Percentiles rank a stretch among this genome's conserved stretches.
Conservation (phyloP, 2,888 invertebrate species). For the Nyleta sp. region DNA sequence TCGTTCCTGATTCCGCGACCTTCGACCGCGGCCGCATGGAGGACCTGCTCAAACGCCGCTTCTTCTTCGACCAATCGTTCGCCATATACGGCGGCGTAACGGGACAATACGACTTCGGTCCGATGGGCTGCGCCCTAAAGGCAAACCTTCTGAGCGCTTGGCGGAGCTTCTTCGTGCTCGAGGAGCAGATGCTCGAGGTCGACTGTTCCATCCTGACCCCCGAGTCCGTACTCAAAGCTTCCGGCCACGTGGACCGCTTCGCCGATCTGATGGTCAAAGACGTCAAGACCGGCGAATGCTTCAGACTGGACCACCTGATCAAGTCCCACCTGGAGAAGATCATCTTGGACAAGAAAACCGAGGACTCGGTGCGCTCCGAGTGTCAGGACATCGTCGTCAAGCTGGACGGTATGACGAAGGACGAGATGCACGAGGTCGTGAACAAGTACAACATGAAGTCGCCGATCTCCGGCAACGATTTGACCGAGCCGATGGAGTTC, state of each 20-base stretch:
- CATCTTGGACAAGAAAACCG: slow-evolving; percentile 91
- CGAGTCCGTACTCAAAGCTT: slow-evolving; percentile 96
- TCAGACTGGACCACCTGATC: slow-evolving; percentile 98
- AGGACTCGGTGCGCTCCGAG: slow-evolving; percentile 87
- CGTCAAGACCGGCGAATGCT: slow-evolving; percentile 97
- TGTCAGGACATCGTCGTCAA: slow-evolving; percentile 91
- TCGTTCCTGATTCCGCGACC: slow-evolving; percentile 87
- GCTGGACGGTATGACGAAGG: slow-evolving; percentile 95
- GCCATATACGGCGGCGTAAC: slow-evolving; percentile 99
- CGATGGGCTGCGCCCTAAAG: slow-evolving; percentile 99
- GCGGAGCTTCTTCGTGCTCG: slow-evolving; percentile 97
- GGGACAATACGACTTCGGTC: slow-evolving; percentile 99
- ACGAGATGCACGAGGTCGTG: slow-evolving; percentile 94
- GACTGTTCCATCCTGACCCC: slow-evolving; percentile 99
- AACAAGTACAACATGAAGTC: slow-evolving; percentile 96
- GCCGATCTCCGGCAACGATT: slow-evolving; percentile 96
- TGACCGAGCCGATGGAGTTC: slow-evolving; percentile 98
- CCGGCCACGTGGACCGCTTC: slow-evolving; percentile 97
- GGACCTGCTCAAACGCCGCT: slow-evolving; percentile 97
- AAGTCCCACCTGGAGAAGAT: slow-evolving; percentile 96
- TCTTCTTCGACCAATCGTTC: slow-evolving; percentile 99
- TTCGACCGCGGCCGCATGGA: slow-evolving; percentile 98
- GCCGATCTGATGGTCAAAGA: slow-evolving; percentile 99
- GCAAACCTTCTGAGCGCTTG: slow-evolving; percentile 96
- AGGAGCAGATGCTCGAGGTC: slow-evolving; percentile 99